phyloP scores from a whole-genome alignment of 2,888 invertebrate species.

The Epistrophella euchroma region DNA sequence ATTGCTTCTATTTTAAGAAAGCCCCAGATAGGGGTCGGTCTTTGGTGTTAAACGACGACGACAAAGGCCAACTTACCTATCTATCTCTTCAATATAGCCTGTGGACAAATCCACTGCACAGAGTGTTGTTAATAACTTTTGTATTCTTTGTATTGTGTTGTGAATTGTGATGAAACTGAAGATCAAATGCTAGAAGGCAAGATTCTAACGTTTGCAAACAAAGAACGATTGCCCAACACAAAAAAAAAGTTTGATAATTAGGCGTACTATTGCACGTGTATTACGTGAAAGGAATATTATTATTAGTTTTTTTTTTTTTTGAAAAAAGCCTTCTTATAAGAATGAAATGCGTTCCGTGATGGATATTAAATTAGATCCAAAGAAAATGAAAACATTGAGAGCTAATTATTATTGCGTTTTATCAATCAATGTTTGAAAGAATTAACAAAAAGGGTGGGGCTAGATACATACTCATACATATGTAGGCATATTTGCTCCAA shows the following conservation, averaged over 20 bases:
- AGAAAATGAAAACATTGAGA: slow-evolving; percentile 21
- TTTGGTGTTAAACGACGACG: slow-evolving; percentile 40
- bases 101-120: slow-evolving; percentile 43
- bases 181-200: slow-evolving; percentile 2
- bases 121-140: slow-evolving; percentile 51
- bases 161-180: slow-evolving; percentile 6
- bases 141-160: slow-evolving; percentile 21
- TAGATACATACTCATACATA: not conserved
- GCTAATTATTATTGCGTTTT: slow-evolving; percentile 17
- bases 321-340: slow-evolving; percentile 10
- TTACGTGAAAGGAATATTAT: slow-evolving; percentile 51
- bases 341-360: slow-evolving; percentile 15
- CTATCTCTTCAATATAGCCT: slow-evolving; percentile 25
- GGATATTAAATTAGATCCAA: slow-evolving; percentile 3
- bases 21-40: slow-evolving; percentile 50
- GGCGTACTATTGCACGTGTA: slow-evolving; percentile 50
- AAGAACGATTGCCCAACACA: not conserved
- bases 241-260: slow-evolving; percentile 33
- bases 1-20: slow-evolving; percentile 73
- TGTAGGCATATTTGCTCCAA: not conserved
- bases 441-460: slow-evolving; percentile 2
- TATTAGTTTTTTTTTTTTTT: slow-evolving; percentile 17
- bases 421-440: slow-evolving; percentile 51
- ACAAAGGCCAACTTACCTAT: slow-evolving; percentile 40
- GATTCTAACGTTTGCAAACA: slow-evolving; percentile 47